phyloP scores from a whole-genome alignment of 64 coral and sea anemone genomes.

The Stichodactyla helianthus region DNA sequence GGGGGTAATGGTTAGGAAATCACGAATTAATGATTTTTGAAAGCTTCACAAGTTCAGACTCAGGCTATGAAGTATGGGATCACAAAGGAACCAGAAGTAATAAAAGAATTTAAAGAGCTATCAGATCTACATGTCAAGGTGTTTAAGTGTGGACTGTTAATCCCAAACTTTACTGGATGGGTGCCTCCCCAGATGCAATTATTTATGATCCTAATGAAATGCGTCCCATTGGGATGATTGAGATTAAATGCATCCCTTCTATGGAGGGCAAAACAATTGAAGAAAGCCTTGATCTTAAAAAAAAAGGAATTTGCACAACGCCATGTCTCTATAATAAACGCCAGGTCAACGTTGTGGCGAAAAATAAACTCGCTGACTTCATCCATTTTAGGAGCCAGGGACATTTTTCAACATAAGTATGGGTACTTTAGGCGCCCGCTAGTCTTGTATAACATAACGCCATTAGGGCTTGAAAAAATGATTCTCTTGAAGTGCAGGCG shows the following conservation, averaged over 20 bases:
- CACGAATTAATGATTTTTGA: neutral
- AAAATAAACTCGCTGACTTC: too few relatives aligned
- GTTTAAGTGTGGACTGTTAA: slow-evolving; percentile 58
- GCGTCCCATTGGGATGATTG: neutral
- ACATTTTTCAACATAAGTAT: too few relatives aligned
- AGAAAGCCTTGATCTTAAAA: too few relatives aligned
- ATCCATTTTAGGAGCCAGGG: too few relatives aligned
- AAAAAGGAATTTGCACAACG: too few relatives aligned
- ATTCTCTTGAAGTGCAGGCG: too few relatives aligned
- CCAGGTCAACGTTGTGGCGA: too few relatives aligned
- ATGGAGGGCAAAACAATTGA: neutral
- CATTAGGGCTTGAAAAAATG: too few relatives aligned
- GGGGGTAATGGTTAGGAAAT: slow-evolving; percentile 19
- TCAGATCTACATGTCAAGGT: slow-evolving; percentile 35
- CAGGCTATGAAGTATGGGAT: slow-evolving; percentile 25
- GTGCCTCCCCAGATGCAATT: slow-evolving; percentile 9
- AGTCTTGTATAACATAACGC: too few relatives aligned
- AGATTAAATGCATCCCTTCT: slow-evolving; percentile 26
- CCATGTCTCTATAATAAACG: too few relatives aligned
- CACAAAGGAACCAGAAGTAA: slow-evolving; percentile 26
- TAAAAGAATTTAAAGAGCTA: slow-evolving; percentile 33
- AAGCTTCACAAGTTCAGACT: slow-evolving; percentile 4
- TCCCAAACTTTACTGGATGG: slow-evolving; percentile 39
- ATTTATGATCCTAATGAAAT: neutral
- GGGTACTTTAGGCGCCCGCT: too few relatives aligned